Evolutionary conservation across 2,113 vertebrate species (phyloP).

Genomic region (Sylvia atricapilla): DNA sequence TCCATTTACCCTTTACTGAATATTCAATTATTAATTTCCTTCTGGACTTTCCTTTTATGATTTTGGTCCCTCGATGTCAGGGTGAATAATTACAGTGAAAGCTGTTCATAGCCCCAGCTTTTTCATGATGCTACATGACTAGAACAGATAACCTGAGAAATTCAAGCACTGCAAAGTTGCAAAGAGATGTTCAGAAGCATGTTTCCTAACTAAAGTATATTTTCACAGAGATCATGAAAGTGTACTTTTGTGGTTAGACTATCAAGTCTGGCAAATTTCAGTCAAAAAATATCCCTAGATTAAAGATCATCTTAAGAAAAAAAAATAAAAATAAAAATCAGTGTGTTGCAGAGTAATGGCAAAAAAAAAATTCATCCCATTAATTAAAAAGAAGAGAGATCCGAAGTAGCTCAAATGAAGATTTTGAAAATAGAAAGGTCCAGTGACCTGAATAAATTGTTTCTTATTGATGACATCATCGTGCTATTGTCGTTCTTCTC

Average conservation of each 20-base stretch:
- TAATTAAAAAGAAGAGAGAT: neutral
- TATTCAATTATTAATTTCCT: slow-evolving; percentile 57
- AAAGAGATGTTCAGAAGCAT: neutral
- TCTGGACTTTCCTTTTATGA: slow-evolving; percentile 24
- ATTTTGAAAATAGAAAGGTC: neutral
- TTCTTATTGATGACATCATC: neutral
- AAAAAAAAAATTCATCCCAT: neutral
- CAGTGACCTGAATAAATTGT: neutral
- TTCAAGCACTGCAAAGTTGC: neutral
- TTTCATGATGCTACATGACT: neutral
- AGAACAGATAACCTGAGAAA: slow-evolving; percentile 7
- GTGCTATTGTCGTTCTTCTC: neutral
- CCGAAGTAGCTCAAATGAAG: neutral
- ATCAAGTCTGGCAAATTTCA: neutral
- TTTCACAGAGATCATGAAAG: neutral
- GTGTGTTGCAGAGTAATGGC: neutral
- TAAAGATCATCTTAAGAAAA: neutral
- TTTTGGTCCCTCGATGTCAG: slow-evolving; percentile 16
- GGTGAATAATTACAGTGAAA: slow-evolving; percentile 38
- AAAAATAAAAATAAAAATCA: neutral
- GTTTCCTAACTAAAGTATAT: neutral
- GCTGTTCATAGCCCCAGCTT: neutral
- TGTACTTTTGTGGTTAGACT: neutral
- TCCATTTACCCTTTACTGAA: slow-evolving; percentile 41
- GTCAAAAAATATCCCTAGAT: neutral